Evolutionary conservation across 64 coral and sea anemone genomes (phyloP).

Genomic region (Actinia tenebrosa): DNA sequence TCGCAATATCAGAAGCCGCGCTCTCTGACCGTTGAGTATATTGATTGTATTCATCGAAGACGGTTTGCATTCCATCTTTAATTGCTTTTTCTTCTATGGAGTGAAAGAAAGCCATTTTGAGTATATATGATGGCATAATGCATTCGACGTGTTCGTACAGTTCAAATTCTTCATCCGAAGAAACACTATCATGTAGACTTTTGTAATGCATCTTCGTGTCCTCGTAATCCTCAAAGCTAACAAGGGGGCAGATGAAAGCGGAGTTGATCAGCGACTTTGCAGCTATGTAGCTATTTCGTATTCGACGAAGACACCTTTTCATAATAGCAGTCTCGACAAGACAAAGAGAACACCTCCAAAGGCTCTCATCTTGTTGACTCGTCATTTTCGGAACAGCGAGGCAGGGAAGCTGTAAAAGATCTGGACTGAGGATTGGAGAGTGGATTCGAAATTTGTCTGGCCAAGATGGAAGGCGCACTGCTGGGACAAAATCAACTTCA

Average conservation of each 20-base stretch:
- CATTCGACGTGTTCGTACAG: conserved; percentile 29
- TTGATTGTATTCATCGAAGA: conserved; percentile 25
- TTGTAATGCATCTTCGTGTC: conserved; percentile 36
- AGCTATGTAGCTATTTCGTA: conserved; percentile 56
- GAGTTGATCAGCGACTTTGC: conserved; percentile 50
- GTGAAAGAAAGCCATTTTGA: conserved; percentile 52
- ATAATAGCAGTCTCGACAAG: conserved; percentile 51
- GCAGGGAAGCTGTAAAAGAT: conserved; percentile 30
- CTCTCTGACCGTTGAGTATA: neutral
- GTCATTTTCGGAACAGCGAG: conserved; percentile 46
- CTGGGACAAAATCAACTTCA: conserved; percentile 46
- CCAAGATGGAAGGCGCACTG: conserved; percentile 33
- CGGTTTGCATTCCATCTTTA: conserved; percentile 29
- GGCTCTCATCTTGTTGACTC: conserved; percentile 17
- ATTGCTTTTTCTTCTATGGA: conserved; percentile 51
- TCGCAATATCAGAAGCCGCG: conserved; percentile 1
- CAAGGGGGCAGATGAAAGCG: conserved; percentile 30
- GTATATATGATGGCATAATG: conserved; percentile 44
- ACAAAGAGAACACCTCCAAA: conserved; percentile 44
- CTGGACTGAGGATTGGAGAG: conserved; percentile 17
- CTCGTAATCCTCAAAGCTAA: conserved; percentile 42
- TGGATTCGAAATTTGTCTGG: conserved; percentile 43
- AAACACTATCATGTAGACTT: conserved; percentile 15
- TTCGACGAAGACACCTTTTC: conserved; percentile 36
- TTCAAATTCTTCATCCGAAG: conserved; percentile 29